phyloP scores from a whole-genome alignment of 2,797 vertebrate species.

The Darevskia nairensis region DNA sequence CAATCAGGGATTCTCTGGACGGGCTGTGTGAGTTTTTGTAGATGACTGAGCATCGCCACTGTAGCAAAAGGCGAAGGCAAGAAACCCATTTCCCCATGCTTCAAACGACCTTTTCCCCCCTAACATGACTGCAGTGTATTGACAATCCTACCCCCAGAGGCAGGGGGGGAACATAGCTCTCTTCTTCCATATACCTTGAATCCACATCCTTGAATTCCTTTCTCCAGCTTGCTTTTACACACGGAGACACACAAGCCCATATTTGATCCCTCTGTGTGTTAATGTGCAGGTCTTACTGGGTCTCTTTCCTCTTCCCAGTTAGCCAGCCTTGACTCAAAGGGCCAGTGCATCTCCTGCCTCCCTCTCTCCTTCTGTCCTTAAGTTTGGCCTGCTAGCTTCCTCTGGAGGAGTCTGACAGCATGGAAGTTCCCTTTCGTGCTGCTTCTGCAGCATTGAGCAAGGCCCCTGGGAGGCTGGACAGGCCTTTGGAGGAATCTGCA shows the following conservation, averaged over 20 bases:
- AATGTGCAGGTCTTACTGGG: background rate
- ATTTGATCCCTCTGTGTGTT: background rate
- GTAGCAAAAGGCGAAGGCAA: slow-evolving; percentile 46
- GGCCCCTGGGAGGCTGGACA: background rate
- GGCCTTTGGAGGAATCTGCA: background rate
- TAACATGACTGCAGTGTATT: slow-evolving; percentile 60
- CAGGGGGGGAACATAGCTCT: slow-evolving; percentile 28
- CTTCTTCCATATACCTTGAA: slow-evolving; percentile 23
- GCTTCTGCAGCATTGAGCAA: background rate
- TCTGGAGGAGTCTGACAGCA: background rate
- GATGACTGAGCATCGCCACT: slow-evolving; percentile 51
- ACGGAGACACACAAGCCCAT: background rate
- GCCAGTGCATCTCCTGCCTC: accelerated
- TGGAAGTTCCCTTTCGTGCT: background rate
- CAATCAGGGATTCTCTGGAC: slow-evolving; percentile 78
- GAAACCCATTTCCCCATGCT: slow-evolving; percentile 20
- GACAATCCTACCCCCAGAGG: slow-evolving; percentile 77
- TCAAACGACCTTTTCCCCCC: background rate
- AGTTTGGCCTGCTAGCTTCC: background rate
- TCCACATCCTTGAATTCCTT: background rate
- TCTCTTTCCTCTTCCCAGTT: background rate
- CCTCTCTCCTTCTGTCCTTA: background rate
- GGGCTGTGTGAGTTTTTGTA: slow-evolving; percentile 27
- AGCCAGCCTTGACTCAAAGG: background rate
- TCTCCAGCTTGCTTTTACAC: background rate